These are phyloP conservation scores for Lasioglossum albipes DNA, from an alignment of 1,140 invertebrate species.

Conservation along the genomic window DNA sequence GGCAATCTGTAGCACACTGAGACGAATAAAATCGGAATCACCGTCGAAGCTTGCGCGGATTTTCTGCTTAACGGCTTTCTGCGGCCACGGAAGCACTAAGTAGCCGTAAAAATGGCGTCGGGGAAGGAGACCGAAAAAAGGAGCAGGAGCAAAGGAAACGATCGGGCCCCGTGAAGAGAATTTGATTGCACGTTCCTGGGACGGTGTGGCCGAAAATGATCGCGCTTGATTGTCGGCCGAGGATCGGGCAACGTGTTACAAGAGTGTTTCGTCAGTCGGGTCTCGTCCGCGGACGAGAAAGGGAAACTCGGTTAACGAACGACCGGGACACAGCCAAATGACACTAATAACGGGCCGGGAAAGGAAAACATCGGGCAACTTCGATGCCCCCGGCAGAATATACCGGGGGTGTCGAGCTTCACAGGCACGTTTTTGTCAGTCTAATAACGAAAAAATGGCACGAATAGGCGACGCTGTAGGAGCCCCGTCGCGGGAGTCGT, in stretches of 20 bases:
- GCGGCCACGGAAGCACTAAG: not conserved
- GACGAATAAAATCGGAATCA: constrained; percentile 1
- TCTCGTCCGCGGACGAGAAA: not conserved
- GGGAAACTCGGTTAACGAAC: not conserved
- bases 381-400: not conserved
- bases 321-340: not conserved
- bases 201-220: not conserved
- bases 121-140: not conserved
- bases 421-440: not conserved
- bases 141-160: not conserved
- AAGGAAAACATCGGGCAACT: not conserved
- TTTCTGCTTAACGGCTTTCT: not conserved
- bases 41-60: not conserved
- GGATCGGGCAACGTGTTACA: constrained; percentile 2
- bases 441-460: not conserved
- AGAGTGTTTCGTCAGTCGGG: not conserved
- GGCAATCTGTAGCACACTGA: constrained; percentile 37
- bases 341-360: not conserved
- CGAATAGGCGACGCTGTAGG: not conserved
- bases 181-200: constrained; percentile 4
- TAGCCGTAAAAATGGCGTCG: constrained; percentile 9
- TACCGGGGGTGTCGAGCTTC: not conserved
- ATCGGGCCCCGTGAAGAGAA: constrained; percentile 7
- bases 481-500: too few species aligned
- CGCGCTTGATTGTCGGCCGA: not conserved